Percentiles rank a stretch among this genome's conserved stretches.
phyloP scores from a whole-genome alignment of 2,113 vertebrate species.

The Dasyornis broadbenti region DNA sequence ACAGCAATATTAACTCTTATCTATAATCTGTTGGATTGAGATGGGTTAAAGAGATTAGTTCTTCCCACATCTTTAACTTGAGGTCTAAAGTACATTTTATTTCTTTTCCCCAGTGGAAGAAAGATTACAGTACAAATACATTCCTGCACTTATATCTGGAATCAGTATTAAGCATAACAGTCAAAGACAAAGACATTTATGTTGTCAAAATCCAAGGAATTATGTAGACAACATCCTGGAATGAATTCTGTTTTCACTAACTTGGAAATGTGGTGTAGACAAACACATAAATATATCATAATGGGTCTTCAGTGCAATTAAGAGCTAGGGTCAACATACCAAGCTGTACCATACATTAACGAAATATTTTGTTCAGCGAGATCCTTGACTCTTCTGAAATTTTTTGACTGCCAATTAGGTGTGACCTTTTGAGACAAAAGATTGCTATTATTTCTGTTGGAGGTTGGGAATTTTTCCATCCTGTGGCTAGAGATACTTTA shows the following conservation, averaged over 20 bases:
- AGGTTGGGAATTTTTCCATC: no score
- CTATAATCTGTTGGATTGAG: background rate
- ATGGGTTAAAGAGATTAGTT: background rate
- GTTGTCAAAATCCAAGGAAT: background rate
- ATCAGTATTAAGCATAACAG: background rate
- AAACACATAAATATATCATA: background rate
- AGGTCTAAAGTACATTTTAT: background rate
- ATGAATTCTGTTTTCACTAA: background rate
- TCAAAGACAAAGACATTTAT: background rate
- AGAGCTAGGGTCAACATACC: background rate
- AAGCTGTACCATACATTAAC: background rate
- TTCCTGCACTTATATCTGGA: background rate
- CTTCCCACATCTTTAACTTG: background rate
- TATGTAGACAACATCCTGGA: background rate
- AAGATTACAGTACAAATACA: background rate
- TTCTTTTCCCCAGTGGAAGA: background rate
- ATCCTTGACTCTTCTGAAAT: background rate
- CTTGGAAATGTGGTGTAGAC: background rate
- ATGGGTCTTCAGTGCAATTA: background rate
- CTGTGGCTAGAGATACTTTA: no score
- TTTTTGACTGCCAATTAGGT: background rate
- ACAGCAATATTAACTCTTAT: background rate
- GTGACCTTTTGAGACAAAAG: background rate
- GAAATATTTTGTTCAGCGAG: background rate
- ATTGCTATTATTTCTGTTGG: background rate